These are phyloP conservation scores for Osedax frankpressi DNA, from an alignment of 2,888 invertebrate species.

Conservation along the genomic window DNA sequence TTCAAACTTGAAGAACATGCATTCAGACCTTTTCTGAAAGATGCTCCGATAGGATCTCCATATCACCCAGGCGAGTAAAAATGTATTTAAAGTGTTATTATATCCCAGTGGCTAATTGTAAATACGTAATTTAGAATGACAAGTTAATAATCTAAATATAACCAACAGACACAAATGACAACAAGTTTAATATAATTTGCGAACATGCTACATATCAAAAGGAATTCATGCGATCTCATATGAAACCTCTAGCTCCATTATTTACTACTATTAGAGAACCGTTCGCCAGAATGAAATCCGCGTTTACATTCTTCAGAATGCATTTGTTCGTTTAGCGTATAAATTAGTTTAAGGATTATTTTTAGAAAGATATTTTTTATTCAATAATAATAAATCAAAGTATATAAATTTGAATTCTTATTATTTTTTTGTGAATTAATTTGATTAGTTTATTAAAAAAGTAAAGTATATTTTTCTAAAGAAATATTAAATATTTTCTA, in stretches of 20 bases:
- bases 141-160: no score
- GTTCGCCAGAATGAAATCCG: slow-evolving; percentile 36
- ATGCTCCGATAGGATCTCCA: neutral
- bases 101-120: no score
- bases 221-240: slow-evolving; percentile 31
- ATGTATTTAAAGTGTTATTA: neutral
- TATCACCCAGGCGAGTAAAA: neutral
- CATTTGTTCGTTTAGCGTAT: slow-evolving; percentile 10
- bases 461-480: no score
- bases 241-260: slow-evolving; percentile 34
- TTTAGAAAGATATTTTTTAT: no score
- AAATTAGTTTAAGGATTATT: no score
- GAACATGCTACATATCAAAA: slow-evolving; percentile 40
- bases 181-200: slow-evolving; percentile 34
- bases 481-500: no score
- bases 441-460: no score
- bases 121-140: no score
- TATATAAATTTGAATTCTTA: no score
- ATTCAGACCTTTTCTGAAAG: slow-evolving; percentile 29
- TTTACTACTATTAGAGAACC: slow-evolving; percentile 40
- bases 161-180: slow-evolving; percentile 21
- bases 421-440: no score
- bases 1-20: slow-evolving; percentile 32
- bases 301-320: slow-evolving; percentile 37
- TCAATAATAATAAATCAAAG: no score